phyloP scores from a whole-genome alignment of 1,140 invertebrate species.

The Lepidostoma basale region DNA sequence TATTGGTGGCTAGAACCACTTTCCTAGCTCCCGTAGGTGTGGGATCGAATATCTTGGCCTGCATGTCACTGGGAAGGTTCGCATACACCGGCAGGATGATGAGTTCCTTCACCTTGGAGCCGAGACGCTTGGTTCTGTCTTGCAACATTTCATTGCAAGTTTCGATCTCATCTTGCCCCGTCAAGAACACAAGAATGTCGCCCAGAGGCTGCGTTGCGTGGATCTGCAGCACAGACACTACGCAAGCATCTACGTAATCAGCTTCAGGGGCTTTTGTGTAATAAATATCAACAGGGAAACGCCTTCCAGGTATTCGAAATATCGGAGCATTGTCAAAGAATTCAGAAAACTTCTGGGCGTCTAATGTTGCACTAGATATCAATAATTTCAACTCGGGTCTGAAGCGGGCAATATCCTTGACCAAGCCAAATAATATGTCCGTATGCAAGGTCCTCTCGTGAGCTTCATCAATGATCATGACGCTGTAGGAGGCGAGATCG shows the following conservation, averaged over 20 bases:
- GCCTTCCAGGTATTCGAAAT: constrained; percentile 91
- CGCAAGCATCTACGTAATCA: constrained; percentile 97
- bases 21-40: constrained; percentile 94
- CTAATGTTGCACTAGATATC: constrained; percentile 97
- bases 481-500: constrained; percentile 92
- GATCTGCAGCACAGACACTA: constrained; percentile 96
- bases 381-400: constrained; percentile 93
- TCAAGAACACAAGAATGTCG: constrained; percentile 96
- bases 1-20: constrained; percentile 97
- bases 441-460: constrained; percentile 98
- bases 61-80: constrained; percentile 98
- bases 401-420: constrained; percentile 97
- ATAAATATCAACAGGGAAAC: constrained; percentile 94
- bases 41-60: constrained; percentile 97
- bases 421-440: constrained; percentile 97
- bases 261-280: constrained; percentile 99
- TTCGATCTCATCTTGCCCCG: constrained; percentile 96
- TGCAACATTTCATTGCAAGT: constrained; percentile 91
- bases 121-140: constrained; percentile 88
- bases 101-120: constrained; percentile 91
- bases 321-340: constrained; percentile 99
- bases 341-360: constrained; percentile 97
- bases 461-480: constrained; percentile 99
- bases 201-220: constrained; percentile 95
- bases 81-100: constrained; percentile 97